Evolutionary conservation across 2,888 invertebrate species (phyloP), one percentile per base, ranked within the genome.

Genomic region (Pseudoips prasinana): DNA sequence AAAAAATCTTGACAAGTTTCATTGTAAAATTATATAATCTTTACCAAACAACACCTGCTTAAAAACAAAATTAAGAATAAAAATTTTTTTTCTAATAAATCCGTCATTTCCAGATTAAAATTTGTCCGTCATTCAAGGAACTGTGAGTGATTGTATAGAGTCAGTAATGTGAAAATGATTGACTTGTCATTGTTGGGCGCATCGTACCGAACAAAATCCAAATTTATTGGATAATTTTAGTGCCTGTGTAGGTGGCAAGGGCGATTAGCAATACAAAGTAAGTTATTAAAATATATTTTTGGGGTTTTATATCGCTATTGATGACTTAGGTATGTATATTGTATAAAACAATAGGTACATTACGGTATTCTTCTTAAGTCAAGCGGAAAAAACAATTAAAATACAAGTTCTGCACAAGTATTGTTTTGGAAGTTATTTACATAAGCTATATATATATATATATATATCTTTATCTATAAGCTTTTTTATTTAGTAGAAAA

Each of bases 111-210:
- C 39, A 55, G 58, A 63, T 64, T 62, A 57, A 49, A 66, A 66
- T 64, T 67, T 69, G 69, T 67, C 62, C 32, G 53, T 60, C 58
- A 57, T 33, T 53, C 46, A 44, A 27, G 44, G 29, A 37, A 43
- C 33, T 46, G 38, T 33, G 39, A 39, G 41, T 36, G 45, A 56
- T 69, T 59, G 57, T 58, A 33, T 54, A 62, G 50, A 51, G 38
- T 73, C 74, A 74, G 78, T 84, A 72, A 79, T 73, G 68, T 57
- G 56, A 62, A 70, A 69, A 73, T 79, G 76, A 83, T 81, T 74
- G 80, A 80, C 80, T 75, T 59, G 58, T 69, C 63, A 64, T 61
- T 61, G 65, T 62, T 26, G 36, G 42, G 54, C 56, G 61, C 56
- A 53, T 45, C 41, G 59, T 54, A 64, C 61, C 73, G 68, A 50